Conservation (phyloP, 2,888 invertebrate species). For the Fabriciana adippe region DNA sequence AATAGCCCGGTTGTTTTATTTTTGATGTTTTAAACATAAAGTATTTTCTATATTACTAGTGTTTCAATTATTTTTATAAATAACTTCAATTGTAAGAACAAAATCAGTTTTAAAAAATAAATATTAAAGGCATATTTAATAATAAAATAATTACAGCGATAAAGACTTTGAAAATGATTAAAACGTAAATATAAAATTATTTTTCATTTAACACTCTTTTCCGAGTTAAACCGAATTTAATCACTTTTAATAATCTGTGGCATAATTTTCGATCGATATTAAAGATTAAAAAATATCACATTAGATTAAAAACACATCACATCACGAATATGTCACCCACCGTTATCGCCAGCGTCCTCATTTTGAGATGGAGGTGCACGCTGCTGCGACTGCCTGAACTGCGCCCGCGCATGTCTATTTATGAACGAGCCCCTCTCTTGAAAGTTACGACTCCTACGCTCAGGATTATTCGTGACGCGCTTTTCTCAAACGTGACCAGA, state of each 20-base stretch:
- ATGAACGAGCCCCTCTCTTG: slow-evolving; percentile 66
- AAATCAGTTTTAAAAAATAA: too few species aligned
- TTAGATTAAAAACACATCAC: slow-evolving; percentile 41
- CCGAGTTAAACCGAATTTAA: neutral
- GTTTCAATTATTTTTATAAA: too few species aligned
- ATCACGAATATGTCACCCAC: slow-evolving; percentile 58
- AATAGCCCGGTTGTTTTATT: too few species aligned
- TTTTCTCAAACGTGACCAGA: slow-evolving; percentile 44
- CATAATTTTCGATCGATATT: neutral
- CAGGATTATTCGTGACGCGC: slow-evolving; percentile 43
- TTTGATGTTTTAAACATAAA: too few species aligned
- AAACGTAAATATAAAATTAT: too few species aligned
- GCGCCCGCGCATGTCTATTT: slow-evolving; percentile 56
- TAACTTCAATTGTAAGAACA: too few species aligned
- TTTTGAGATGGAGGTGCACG: slow-evolving; percentile 60
- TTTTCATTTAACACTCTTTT: too few species aligned
- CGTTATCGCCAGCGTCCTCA: slow-evolving; percentile 72
- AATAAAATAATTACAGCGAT: too few species aligned
- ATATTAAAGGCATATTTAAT: too few species aligned
- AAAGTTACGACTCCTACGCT: slow-evolving; percentile 40
- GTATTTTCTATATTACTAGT: too few species aligned
- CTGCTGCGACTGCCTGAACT: slow-evolving; percentile 61
- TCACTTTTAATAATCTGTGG: neutral
- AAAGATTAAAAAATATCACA: slow-evolving; percentile 6
- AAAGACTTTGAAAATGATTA: too few species aligned